Base-by-base conservation (phyloP, 2,113 vertebrate species). In the Callospermophilus lateralis region DNA sequence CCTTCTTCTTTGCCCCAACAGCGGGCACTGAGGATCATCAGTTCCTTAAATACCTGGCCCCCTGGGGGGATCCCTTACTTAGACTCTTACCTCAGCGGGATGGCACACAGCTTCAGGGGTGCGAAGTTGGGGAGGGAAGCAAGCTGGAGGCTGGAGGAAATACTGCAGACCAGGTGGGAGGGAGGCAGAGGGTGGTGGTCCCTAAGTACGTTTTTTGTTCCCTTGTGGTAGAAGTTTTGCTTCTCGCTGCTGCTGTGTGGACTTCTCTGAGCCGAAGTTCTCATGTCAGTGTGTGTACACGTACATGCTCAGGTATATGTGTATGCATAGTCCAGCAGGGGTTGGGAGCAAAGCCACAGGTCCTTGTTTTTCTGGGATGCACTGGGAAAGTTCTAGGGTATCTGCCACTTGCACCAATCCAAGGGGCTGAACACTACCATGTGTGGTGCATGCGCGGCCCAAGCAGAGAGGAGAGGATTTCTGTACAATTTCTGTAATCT, bases 1-100 rank as follows among this genome's bases (percentile, higher is more conserved):
- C 42, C 48, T 93, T 28, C 85, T 81, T 77, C 72, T 78, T 78
- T 68, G 45, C 16, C 63, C 22, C 51, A 73, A 72, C 17, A 67
- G 76, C 34, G 79, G 53, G 65, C 77, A 26, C 24, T 13, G 26
- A 37, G 61, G 77, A 22, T 77, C 79, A 68, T 42, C 1, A 4
- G 78, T 10, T 80, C 77, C 83, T 94, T 96, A 79, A 94, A 91
- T 91, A 42, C 39, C 84, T 58, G 61, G 4, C 6, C 79, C 74
- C 77, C 58, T 92, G 90, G 91, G 83, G 48, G 1, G 0, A 89
- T 86, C 45, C 55, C 48, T 89, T 88, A 85, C 81, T 87, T 73
- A 92, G 72, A n/a, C 24, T 87, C 58, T 24, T 93, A 81, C 37
- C 55, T 74, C 45, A 37, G 80, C 70, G 28, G 9, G 45, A 63